Conservation (phyloP, 2,797 vertebrate genomes). For the Graptemys geographica region DNA sequence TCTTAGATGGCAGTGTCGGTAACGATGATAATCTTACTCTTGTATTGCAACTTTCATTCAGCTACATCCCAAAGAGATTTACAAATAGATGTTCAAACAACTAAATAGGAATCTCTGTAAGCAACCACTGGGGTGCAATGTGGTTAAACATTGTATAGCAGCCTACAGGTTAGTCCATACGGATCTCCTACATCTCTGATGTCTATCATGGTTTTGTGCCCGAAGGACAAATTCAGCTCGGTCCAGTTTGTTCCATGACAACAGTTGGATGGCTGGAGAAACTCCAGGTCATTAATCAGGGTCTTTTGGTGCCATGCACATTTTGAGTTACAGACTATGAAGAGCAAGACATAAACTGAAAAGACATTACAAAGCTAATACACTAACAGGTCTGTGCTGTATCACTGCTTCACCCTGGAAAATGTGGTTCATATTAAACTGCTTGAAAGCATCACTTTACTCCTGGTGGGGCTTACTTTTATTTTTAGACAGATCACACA, state of each 20-base stretch:
- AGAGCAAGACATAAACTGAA: not conserved
- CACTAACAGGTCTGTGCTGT: not conserved
- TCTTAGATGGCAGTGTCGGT: too few species aligned
- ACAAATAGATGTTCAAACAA: not conserved
- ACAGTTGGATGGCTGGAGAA: not conserved
- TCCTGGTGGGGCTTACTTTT: not conserved
- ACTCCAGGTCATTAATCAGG: not conserved
- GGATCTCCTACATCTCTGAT: not conserved
- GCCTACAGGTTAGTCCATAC: fast-evolving
- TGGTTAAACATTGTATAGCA: not conserved
- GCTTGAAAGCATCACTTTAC: not conserved
- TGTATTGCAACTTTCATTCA: too few species aligned
- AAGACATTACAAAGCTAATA: not conserved
- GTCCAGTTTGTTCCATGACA: not conserved
- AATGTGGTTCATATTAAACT: not conserved
- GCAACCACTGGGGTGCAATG: fast-evolving
- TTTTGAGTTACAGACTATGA: not conserved
- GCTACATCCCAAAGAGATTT: too few species aligned
- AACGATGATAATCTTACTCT: too few species aligned
- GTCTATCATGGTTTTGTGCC: not conserved
- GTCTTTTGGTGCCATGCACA: not conserved
- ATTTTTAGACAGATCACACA: not conserved
- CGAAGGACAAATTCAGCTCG: not conserved
- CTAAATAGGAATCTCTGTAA: not conserved
- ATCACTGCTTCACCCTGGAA: not conserved